Percentiles rank a stretch among this genome's conserved stretches.
phyloP scores from a whole-genome alignment of 92 coral and sea anemone genomes.

The Scolanthus callimorphus region DNA sequence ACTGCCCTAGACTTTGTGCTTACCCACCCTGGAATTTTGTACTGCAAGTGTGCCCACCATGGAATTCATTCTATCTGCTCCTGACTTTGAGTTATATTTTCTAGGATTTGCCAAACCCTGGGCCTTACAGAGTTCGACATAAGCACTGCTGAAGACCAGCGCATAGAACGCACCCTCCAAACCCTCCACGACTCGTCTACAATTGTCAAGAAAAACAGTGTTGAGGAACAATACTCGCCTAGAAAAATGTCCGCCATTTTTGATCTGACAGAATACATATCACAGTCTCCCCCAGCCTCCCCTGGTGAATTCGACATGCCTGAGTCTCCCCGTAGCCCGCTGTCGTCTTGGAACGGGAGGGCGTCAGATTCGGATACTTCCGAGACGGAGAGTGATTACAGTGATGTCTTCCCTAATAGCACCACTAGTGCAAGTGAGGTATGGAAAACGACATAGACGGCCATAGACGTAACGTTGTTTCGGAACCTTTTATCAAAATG shows the following conservation, averaged over 20 bases:
- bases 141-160: conserved; percentile 68
- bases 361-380: conserved; percentile 64
- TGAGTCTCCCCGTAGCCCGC: conserved; percentile 41
- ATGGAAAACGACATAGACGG: neutral
- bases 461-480: too few species aligned
- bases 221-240: conserved; percentile 59
- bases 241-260: conserved; percentile 75
- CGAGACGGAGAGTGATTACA: conserved; percentile 73
- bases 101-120: conserved; percentile 83
- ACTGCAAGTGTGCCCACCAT: too few species aligned
- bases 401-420: conserved; percentile 74
- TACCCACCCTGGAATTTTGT: too few species aligned
- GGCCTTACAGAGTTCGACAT: conserved; percentile 88
- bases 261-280: conserved; percentile 68
- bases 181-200: conserved; percentile 69
- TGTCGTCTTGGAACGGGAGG: neutral
- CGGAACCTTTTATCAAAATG: too few species aligned
- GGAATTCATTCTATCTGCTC: too few species aligned
- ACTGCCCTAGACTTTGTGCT: too few species aligned
- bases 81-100: too few species aligned
- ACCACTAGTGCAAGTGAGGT: conserved; percentile 29
- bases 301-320: conserved; percentile 37
- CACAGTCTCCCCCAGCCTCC: conserved; percentile 77
- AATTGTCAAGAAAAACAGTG: conserved; percentile 47
- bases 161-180: conserved; percentile 57